Percentiles rank a stretch among this genome's conserved stretches.
phyloP scores from a whole-genome alignment of 2,888 invertebrate genomes.

The Meteorus colon region DNA sequence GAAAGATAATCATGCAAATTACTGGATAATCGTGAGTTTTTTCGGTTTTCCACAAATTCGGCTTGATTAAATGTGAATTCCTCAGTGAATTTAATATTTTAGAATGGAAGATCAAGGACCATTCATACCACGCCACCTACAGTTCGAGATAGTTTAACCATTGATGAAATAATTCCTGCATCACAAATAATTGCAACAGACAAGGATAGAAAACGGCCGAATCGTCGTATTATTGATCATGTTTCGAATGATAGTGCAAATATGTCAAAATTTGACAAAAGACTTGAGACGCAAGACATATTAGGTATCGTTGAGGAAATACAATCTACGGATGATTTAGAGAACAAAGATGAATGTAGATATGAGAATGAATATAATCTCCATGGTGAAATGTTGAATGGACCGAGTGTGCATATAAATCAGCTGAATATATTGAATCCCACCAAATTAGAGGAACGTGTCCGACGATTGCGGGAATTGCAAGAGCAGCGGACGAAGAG shows the following conservation, averaged over 20 bases:
- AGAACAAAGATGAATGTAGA: neutral
- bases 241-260: slow-evolving; percentile 6
- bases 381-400: neutral
- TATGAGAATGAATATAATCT: neutral
- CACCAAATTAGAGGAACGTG: slow-evolving; percentile 43
- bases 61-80: neutral
- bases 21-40: neutral
- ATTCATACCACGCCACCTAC: neutral
- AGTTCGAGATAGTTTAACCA: neutral
- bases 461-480: slow-evolving; percentile 46
- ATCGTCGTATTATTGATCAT: slow-evolving; percentile 59
- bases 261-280: neutral
- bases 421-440: slow-evolving; percentile 19
- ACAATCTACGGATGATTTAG: neutral
- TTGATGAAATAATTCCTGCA: slow-evolving; percentile 47
- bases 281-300: neutral
- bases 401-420: neutral
- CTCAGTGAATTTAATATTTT: neutral
- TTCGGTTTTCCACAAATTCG: neutral
- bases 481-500: slow-evolving; percentile 43
- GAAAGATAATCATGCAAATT: neutral
- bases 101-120: neutral
- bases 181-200: slow-evolving; percentile 57
- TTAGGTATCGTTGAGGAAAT: neutral
- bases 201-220: slow-evolving; percentile 51